A percentile compares a stretch with the other conserved stretches of the same genome.
phyloP scores from a whole-genome alignment of 2,113 vertebrate genomes.

The Bubo blakistoni region DNA sequence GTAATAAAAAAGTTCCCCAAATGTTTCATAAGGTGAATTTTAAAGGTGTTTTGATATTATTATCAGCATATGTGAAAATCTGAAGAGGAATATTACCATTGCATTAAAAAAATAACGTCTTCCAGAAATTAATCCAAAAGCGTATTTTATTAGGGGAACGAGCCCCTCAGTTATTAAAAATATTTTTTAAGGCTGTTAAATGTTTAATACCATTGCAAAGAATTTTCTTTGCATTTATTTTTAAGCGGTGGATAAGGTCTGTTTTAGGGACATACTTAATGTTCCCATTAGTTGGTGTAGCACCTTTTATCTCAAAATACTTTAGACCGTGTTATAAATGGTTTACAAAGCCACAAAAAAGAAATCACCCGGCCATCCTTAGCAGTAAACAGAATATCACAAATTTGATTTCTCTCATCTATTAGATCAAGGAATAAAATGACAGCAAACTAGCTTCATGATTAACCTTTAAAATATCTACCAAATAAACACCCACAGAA shows the following conservation, averaged over 20 bases:
- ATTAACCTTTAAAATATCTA: background rate
- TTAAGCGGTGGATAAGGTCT: background rate
- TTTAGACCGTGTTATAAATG: background rate
- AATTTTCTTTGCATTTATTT: background rate
- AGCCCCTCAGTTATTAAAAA: background rate
- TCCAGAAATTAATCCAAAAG: background rate
- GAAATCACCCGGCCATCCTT: background rate
- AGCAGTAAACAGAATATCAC: background rate
- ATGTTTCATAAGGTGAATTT: background rate
- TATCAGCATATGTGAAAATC: background rate
- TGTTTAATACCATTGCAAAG: background rate
- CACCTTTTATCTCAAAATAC: background rate
- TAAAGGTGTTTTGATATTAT: background rate
- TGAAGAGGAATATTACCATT: background rate
- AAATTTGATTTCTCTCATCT: background rate
- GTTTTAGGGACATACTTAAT: background rate
- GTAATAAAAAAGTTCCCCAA: background rate
- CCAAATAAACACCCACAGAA: background rate
- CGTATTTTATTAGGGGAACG: background rate
- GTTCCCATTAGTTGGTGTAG: background rate
- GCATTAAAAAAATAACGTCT: background rate
- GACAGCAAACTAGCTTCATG: background rate
- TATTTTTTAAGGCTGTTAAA: conserved; percentile 3
- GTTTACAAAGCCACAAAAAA: background rate
- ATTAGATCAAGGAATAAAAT: background rate